These are phyloP conservation scores for Pterostichus madidus DNA, from an alignment of 2,888 invertebrate species.

Conservation along the genomic window DNA sequence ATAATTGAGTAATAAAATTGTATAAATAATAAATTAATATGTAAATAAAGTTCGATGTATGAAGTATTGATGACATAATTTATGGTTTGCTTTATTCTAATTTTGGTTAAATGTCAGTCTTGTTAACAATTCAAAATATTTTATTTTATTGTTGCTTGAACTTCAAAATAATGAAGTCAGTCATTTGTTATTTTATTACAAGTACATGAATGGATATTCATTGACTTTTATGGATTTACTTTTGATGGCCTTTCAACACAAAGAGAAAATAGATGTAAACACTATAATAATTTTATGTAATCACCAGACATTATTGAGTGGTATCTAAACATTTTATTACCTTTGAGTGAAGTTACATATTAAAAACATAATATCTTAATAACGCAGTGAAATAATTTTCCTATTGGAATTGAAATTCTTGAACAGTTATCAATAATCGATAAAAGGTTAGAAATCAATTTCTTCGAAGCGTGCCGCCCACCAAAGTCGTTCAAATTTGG, in stretches of 20 bases:
- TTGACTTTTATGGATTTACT: constrained; percentile 15
- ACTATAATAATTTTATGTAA: constrained; percentile 6
- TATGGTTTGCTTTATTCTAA: background rate
- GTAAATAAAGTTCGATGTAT: too few species aligned
- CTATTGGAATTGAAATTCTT: too few species aligned
- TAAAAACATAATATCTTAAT: too few species aligned
- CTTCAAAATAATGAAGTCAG: constrained; percentile 11
- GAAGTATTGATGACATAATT: too few species aligned
- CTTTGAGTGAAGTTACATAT: too few species aligned
- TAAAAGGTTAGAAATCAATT: background rate
- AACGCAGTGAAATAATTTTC: too few species aligned
- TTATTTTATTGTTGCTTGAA: background rate
- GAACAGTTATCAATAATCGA: background rate
- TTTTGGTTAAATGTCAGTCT: constrained; percentile 9
- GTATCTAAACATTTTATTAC: too few species aligned
- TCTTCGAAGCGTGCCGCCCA: background rate
- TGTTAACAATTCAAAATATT: constrained; percentile 8
- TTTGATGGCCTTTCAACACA: constrained; percentile 15
- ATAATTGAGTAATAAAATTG: too few species aligned
- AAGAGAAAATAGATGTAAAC: constrained; percentile 15
- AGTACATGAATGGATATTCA: constrained; percentile 11
- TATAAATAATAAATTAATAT: too few species aligned
- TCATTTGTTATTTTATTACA: constrained; percentile 3
- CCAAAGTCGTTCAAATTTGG: background rate
- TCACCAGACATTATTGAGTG: background rate